Base-by-base conservation (phyloP, 1,140 invertebrate species). In the Apis dorsata region DNA sequence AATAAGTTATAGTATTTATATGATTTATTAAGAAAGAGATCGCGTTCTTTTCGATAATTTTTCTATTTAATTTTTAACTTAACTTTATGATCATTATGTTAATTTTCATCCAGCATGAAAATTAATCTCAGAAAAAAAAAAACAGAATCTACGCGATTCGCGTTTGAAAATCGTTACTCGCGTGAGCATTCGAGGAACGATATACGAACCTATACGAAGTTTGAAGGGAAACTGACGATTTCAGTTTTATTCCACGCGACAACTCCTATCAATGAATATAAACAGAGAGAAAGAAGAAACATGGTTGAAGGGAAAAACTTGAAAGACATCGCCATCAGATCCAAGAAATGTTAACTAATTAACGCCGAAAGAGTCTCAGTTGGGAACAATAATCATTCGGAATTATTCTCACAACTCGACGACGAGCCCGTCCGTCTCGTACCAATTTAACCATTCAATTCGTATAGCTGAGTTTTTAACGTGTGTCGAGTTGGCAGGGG, bases 311-410 rank as follows among this genome's bases (percentile, higher is more conserved):
- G 5, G 34, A 7, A 44, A 44, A 44, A 44, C 34, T 44, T 34
- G 66, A 21, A n/a, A 21, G 21, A 57, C 19, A 34, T 28, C 44
- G 21, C 49, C 10, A n/a, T 11, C 13, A 19, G 12, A 53, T 24
- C 34, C 24, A 57, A 19, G 8, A 11, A 19, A 57, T 15, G 11
- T 19, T 71, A 9, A 76, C 28, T 57, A 70, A 55, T 10, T 0
- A 19, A 11, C 28, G 53, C 53, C 55, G 13, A 70, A 62, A 44
- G 12, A 69, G 78, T 77, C 78, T 83, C 53, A 72, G 74, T 51
- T 82, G 83, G 83, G 73, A 85, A 85, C 79, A 82, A 81, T 55
- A 73, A 79, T 76, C 28, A 71, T 68, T 62, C 24, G 51, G 49
- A 62, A 55, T 75, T 10, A 34, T 57, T 24, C 83, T 85, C 77